Conservation (phyloP, 2,797 vertebrate genomes). For the Gephyroberyx darwinii region DNA sequence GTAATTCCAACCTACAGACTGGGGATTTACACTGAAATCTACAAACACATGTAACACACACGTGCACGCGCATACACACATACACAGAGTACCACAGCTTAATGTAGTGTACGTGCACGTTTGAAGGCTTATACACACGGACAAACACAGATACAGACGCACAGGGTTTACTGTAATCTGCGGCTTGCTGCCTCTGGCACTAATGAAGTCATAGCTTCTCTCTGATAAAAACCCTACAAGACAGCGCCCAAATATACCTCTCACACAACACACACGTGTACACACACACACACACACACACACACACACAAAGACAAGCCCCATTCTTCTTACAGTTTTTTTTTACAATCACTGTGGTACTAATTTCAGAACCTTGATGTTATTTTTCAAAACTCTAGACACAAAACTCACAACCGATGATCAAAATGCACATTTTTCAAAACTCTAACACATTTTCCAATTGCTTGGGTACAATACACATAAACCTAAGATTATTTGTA, state of each 20-base stretch:
- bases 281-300: neutral
- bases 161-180: slow-evolving; percentile 70
- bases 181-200: slow-evolving; percentile 57
- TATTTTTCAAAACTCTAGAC: too few relatives aligned
- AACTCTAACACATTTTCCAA: too few relatives aligned
- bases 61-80: neutral
- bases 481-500: too few relatives aligned
- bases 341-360: too few relatives aligned
- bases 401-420: too few relatives aligned
- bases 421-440: too few relatives aligned
- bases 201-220: slow-evolving; percentile 57
- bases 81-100: slow-evolving; percentile 2
- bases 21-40: slow-evolving; percentile 62
- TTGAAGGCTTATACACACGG: slow-evolving; percentile 39
- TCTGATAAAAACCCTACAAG: slow-evolving; percentile 48
- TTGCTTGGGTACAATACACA: too few relatives aligned
- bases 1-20: slow-evolving; percentile 72
- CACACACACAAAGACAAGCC: neutral
- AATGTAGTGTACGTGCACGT: slow-evolving; percentile 42
- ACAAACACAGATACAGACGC: slow-evolving; percentile 29
- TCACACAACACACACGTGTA: slow-evolving; percentile 13
- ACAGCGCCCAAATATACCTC: slow-evolving; percentile 28
- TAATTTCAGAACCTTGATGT: too few relatives aligned
- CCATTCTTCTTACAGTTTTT: neutral
- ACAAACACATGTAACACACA: slow-evolving; percentile 61